Percentiles rank a stretch among this genome's conserved stretches.
Conservation (phyloP, 2,797 vertebrate genomes). For the Cossypha dichroa region DNA sequence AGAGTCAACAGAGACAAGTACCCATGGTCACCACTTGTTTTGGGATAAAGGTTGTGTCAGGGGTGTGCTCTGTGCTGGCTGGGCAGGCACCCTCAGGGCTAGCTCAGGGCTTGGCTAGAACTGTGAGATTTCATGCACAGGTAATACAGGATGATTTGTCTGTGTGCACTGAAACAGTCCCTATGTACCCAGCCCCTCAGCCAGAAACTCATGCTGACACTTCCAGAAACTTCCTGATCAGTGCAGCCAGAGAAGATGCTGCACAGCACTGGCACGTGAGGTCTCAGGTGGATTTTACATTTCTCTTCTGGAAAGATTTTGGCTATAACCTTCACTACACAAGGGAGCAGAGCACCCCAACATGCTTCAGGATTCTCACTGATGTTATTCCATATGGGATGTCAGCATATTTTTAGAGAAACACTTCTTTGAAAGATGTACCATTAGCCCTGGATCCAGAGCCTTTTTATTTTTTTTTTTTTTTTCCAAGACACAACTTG, state of each 20-base stretch:
- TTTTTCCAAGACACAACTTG: neutral
- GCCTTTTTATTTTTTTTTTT: no score
- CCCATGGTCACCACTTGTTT: accelerated
- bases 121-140: neutral
- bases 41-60: neutral
- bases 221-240: neutral
- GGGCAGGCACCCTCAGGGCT: neutral
- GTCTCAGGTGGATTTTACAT: neutral
- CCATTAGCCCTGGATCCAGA: neutral
- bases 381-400: neutral
- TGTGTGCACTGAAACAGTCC: neutral
- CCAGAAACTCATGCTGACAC: neutral
- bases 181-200: neutral
- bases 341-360: neutral
- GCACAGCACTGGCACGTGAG: neutral
- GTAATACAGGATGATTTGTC: neutral
- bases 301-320: neutral
- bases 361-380: neutral
- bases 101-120: neutral
- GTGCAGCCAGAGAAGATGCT: neutral
- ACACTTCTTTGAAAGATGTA: neutral
- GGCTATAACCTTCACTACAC: neutral
- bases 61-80: neutral
- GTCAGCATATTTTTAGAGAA: neutral
- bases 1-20: neutral